Base-by-base conservation (phyloP, 2,113 vertebrate genomes). In the Microcebus jonahi region DNA sequence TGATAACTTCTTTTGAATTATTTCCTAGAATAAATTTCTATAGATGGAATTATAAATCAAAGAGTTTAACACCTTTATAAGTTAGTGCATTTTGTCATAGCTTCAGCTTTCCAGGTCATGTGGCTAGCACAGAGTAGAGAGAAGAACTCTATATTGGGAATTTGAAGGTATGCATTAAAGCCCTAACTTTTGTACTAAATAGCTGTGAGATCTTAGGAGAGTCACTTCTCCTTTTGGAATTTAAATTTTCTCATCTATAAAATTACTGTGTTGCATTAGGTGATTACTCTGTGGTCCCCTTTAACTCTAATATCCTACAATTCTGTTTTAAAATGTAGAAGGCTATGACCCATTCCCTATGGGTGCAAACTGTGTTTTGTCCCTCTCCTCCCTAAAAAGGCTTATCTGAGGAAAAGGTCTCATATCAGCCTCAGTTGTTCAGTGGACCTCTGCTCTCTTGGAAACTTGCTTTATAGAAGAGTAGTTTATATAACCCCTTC, bases 21-120 rank as follows among this genome's bases (percentile, higher is more conserved):
- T 90, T 90, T 94, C 70, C 65, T 80, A 92, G 23, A 90, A 70
- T 80, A 91, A 89, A 84, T 79, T 89, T 89, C 79, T 93, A 2
- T 83, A 89, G 57, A 13, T 92, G 34, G 34, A 95, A 20, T 81
- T 92, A 71, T 77, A 39, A 23, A 34, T 83, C 68, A 83, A 73
- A 89, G 23, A 70, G 3, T 71, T 0, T 86, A 86, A 82, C 21
- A 86, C 10, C 39, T 90, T 92, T 81, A 85, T 79, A 88, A 89
- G 45, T 34, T 71, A 92, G 59, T 71, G 45, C 25, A 20, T 90
- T 82, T 79, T 81, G n/a, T 90, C n/a, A 75, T 50, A 48, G 59
- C 77, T 92, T 92, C 85, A 90, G 11, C 81, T 95, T 61, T 77
- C 21, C 95, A 76, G 94, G 27, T 71, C 31, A 59, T 23, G 68